These are phyloP conservation scores for Aegotheles bennettii DNA, from an alignment of 2,113 vertebrate genomes.

Conservation along the genomic window DNA sequence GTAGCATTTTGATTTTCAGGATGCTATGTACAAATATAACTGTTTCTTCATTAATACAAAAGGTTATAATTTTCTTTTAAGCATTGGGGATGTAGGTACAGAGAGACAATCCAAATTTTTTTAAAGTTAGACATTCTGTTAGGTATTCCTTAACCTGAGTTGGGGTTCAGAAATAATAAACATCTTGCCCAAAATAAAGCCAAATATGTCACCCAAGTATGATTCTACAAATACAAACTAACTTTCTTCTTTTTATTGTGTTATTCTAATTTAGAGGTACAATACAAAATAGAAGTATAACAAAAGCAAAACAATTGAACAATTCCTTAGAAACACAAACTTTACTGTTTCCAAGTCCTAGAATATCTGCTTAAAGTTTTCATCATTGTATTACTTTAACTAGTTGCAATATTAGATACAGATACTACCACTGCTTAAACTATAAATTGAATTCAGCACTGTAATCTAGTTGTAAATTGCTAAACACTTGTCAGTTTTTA, in stretches of 20 bases:
- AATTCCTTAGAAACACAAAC: background rate
- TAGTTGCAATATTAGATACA: background rate
- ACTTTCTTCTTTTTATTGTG: background rate
- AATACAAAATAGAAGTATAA: background rate
- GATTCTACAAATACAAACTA: background rate
- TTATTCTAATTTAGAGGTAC: background rate
- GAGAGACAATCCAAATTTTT: background rate
- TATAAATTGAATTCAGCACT: background rate
- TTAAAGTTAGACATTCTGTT: background rate
- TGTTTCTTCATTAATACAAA: background rate
- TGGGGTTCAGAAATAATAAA: background rate
- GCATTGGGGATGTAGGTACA: background rate
- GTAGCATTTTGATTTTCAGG: background rate
- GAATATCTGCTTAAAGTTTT: background rate
- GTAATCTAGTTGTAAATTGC: background rate
- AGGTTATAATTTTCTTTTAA: background rate
- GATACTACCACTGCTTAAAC: background rate
- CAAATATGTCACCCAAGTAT: background rate
- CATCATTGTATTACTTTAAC: background rate
- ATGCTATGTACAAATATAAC: background rate
- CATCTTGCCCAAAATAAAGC: background rate
- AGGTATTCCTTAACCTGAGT: background rate
- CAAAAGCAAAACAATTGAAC: background rate
- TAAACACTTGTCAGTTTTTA: background rate
- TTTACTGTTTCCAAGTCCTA: background rate